Evolutionary conservation across 2,797 vertebrate species (phyloP).

Genomic region (Chelon labrosus): DNA sequence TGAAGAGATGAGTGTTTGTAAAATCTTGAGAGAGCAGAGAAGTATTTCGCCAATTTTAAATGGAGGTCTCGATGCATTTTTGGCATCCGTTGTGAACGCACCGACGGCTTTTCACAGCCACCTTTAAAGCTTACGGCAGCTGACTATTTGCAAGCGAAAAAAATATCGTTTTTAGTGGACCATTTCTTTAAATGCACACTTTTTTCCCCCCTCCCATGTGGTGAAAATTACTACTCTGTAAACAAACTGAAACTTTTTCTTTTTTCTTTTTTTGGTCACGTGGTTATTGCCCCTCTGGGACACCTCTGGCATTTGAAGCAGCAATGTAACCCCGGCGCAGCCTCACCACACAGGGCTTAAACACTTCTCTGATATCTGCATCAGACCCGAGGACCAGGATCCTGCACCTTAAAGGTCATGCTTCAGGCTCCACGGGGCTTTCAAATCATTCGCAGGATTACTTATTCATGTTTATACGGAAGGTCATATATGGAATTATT

Average conservation of each 20-base stretch:
- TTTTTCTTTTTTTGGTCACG: neutral
- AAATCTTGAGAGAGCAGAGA: neutral
- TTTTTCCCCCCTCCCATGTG: neutral
- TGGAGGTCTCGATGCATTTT: neutral
- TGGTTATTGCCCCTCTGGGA: conserved; percentile 5
- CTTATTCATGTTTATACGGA: conserved; percentile 12
- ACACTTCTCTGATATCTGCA: conserved; percentile 33
- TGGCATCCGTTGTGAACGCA: neutral
- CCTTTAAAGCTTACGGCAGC: neutral
- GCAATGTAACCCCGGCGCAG: conserved; percentile 38
- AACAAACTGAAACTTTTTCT: too few relatives aligned
- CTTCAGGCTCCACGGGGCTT: conserved; percentile 18
- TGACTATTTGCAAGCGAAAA: neutral
- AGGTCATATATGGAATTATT: conserved; percentile 6
- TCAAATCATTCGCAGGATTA: conserved; percentile 15
- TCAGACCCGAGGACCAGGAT: conserved; percentile 3
- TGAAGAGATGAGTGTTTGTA: neutral
- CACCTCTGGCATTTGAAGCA: conserved; percentile 46
- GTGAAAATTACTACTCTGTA: neutral
- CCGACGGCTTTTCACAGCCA: neutral
- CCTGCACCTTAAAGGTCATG: conserved; percentile 19
- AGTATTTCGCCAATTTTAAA: neutral
- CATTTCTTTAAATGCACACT: neutral
- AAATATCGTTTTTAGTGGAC: neutral
- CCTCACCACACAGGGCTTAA: conserved; percentile 33